Conservation (phyloP, 1,140 invertebrate species). For the Helicoverpa armigera region DNA sequence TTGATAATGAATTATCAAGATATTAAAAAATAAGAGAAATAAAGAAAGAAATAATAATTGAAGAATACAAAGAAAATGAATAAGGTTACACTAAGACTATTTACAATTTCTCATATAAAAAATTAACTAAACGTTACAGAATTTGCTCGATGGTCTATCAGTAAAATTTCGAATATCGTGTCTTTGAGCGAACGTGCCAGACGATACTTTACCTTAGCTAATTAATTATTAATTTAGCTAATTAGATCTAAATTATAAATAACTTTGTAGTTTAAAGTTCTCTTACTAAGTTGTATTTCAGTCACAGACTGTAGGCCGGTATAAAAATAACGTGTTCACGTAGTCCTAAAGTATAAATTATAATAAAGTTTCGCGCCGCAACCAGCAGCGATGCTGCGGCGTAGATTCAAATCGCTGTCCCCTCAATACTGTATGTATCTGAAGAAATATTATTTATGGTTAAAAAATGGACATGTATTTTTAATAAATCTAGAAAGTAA, state of each 20-base stretch:
- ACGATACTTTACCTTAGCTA: slow-evolving; percentile 10
- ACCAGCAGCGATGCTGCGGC: neutral
- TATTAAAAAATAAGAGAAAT: neutral
- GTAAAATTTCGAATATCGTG: slow-evolving; percentile 14
- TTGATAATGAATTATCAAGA: neutral
- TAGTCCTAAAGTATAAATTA: slow-evolving; percentile 23
- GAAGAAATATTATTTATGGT: neutral
- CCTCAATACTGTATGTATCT: slow-evolving; percentile 22
- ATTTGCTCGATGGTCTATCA: slow-evolving; percentile 21
- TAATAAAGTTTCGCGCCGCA: slow-evolving; percentile 1
- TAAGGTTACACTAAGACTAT: slow-evolving; percentile 30
- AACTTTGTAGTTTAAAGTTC: slow-evolving; percentile 6
- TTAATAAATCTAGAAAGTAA: no score
- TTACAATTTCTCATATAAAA: slow-evolving; percentile 38
- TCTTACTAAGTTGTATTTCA: slow-evolving; percentile 29
- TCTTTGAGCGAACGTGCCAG: slow-evolving; percentile 28
- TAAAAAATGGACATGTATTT: no score
- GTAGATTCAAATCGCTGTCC: neutral
- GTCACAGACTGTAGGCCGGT: slow-evolving; percentile 31
- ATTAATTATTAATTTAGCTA: slow-evolving; percentile 13
- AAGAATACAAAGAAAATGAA: slow-evolving; percentile 24
- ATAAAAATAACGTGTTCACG: slow-evolving; percentile 32
- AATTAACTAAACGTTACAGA: slow-evolving; percentile 1
- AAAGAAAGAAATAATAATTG: slow-evolving; percentile 7
- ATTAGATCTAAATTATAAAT: slow-evolving; percentile 46